These are phyloP conservation scores for Galago senegalensis DNA, from an alignment of 2,797 vertebrate genomes.

Conservation along the genomic window DNA sequence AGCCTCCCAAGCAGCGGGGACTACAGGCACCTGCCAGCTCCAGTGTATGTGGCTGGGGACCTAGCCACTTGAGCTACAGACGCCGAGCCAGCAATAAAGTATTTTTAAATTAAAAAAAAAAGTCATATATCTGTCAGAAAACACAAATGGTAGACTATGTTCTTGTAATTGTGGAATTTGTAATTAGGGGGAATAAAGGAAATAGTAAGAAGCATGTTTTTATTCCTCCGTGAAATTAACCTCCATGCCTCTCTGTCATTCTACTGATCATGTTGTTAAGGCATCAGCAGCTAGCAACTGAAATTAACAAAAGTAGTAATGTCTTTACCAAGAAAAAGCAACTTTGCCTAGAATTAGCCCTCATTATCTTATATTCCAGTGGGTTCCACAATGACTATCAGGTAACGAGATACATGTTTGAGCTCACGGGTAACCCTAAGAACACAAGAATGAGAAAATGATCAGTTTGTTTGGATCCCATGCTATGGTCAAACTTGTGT, in stretches of 20 bases:
- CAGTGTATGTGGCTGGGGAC: no score
- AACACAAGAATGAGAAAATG: neutral
- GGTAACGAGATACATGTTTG: neutral
- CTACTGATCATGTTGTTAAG: neutral
- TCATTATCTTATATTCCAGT: neutral
- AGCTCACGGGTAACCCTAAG: neutral
- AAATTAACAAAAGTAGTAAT: neutral
- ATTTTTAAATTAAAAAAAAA: neutral
- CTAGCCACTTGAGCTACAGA: no score
- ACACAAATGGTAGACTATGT: neutral
- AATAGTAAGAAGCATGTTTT: neutral
- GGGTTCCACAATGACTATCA: neutral
- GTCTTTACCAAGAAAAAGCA: neutral
- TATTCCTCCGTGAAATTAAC: neutral
- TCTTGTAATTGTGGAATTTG: neutral
- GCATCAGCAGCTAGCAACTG: neutral
- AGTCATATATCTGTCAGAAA: neutral
- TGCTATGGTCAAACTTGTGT: neutral
- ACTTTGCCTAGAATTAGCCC: neutral
- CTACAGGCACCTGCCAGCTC: no score
- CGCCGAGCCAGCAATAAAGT: no score
- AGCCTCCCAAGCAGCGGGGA: no score
- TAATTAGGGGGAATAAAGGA: neutral
- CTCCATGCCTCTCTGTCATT: neutral
- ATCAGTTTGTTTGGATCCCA: neutral